A percentile compares a stretch with the other conserved stretches of the same genome.
Evolutionary conservation across 1,140 invertebrate species (phyloP).

Genomic region (Limonius californicus): DNA sequence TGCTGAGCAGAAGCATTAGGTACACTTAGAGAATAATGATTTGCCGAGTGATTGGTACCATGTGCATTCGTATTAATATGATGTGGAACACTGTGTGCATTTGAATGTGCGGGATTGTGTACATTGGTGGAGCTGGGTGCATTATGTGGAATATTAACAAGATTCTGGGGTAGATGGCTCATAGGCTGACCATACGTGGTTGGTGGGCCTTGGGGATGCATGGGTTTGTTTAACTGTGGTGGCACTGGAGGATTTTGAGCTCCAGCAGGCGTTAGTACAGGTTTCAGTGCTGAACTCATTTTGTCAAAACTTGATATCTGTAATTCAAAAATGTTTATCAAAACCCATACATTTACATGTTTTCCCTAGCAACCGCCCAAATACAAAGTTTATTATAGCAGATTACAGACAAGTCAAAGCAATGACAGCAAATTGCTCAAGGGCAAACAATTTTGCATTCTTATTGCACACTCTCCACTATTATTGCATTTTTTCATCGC

Average conservation of each 20-base stretch:
- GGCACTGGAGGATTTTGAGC: conserved; percentile 44
- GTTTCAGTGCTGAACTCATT: conserved; percentile 57
- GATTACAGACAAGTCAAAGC: neutral
- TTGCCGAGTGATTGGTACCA: conserved; percentile 12
- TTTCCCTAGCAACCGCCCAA: no score
- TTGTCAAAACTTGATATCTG: conserved; percentile 11
- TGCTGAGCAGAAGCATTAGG: conserved; percentile 26
- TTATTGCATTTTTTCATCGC: no score
- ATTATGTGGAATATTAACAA: conserved; percentile 31
- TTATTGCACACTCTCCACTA: no score
- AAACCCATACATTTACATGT: neutral
- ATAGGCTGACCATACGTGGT: conserved; percentile 30
- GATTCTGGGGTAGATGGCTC: conserved; percentile 34
- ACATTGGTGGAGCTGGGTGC: conserved; percentile 27
- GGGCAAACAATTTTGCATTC: conserved; percentile 2
- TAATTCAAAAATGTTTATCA: neutral
- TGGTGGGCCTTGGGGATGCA: conserved; percentile 33
- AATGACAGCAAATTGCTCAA: conserved; percentile 4
- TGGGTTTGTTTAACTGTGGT: conserved; percentile 30
- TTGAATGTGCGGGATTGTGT: conserved; percentile 28
- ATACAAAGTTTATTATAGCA: no score
- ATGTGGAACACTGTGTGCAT: neutral
- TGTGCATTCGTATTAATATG: conserved; percentile 16
- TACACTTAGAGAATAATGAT: conserved; percentile 33
- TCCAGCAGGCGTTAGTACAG: conserved; percentile 50